phyloP scores from a whole-genome alignment of 2,113 vertebrate species.

The Heteronetta atricapilla region DNA sequence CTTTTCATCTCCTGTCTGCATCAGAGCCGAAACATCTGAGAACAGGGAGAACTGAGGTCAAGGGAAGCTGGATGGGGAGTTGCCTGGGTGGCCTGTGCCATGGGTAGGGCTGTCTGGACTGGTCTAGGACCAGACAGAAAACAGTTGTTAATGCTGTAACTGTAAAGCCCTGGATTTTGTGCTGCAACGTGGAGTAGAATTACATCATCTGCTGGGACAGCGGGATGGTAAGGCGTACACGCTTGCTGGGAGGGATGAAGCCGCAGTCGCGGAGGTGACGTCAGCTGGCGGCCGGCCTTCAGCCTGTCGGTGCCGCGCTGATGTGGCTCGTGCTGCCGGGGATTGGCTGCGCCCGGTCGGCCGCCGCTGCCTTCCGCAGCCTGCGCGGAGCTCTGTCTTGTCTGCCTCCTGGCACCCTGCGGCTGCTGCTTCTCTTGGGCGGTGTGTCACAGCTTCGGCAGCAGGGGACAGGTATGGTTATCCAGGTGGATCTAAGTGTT shows the following conservation, averaged over 20 bases:
- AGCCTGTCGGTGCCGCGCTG: neutral
- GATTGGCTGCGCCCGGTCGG: neutral
- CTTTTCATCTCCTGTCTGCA: neutral
- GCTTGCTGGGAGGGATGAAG: neutral
- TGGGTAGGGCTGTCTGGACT: slow-evolving; percentile 6
- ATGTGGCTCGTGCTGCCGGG: neutral
- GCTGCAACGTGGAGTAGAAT: slow-evolving; percentile 65
- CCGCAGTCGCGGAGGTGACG: neutral
- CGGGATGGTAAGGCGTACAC: neutral
- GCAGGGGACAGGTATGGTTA: neutral
- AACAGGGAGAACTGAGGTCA: neutral
- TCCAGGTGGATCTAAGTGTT: rapidly evolving
- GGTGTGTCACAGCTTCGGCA: neutral
- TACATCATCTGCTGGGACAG: slow-evolving; percentile 49
- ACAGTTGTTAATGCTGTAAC: neutral
- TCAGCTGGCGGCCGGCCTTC: neutral
- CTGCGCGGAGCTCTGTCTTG: neutral
- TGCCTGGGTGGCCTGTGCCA: neutral
- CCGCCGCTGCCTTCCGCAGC: neutral
- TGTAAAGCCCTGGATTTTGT: slow-evolving; percentile 6
- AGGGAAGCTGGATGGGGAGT: neutral
- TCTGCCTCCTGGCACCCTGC: too few species aligned
- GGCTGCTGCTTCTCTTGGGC: neutral
- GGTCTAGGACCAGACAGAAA: neutral
- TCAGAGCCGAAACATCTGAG: neutral